Evolutionary conservation across 2,888 invertebrate genomes (phyloP), one percentile per base, ranked within the genome.

Genomic region (Thyatira batis): DNA sequence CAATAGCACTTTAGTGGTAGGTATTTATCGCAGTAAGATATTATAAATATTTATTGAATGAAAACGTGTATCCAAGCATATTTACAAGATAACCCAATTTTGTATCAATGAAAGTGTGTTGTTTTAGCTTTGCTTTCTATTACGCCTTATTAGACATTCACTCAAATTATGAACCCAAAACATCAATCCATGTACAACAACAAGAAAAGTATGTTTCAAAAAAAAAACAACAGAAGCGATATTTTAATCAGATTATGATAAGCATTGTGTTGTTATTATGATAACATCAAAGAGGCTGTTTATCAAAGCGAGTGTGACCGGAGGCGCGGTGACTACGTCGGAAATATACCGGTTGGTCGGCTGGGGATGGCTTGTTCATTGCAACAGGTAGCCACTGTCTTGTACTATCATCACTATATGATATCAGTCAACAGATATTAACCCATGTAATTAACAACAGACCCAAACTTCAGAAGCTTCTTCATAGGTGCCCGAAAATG

Each of bases 261-360:
- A 68, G 62, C 63, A n/a, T n/a, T n/a, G n/a, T 62, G 10, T 51
- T 57, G 55, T 65, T 63, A 39, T 39, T 39, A 56, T 65, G 65
- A 77, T 73, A 76, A 54, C 63, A 71, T 72, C 72, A 58, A 66
- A 65, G 57, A 63, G 59, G 54, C 60, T 67, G 69, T 66, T 72
- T 72, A 67, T 64, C 57, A 65, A 53, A 51, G 53, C 30, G 61
- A 61, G 54, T 62, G 60, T 65, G 63, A 55, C 57, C 55, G 60
- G 58, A 53, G 59, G 60, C 53, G 50, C 57, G 56, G 54, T 45
- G 43, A 45, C 48, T 13, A 33, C 45, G 60, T 56, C 67, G 67
- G 70, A 67, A 69, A 57, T 33, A 49, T 21, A 27, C 48, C 27
- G 48, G 57, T 51, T 46, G 45, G 45, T 27, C 27, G 48, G 57